phyloP scores from a whole-genome alignment of 2,888 invertebrate species.

The Dendrolimus pini region DNA sequence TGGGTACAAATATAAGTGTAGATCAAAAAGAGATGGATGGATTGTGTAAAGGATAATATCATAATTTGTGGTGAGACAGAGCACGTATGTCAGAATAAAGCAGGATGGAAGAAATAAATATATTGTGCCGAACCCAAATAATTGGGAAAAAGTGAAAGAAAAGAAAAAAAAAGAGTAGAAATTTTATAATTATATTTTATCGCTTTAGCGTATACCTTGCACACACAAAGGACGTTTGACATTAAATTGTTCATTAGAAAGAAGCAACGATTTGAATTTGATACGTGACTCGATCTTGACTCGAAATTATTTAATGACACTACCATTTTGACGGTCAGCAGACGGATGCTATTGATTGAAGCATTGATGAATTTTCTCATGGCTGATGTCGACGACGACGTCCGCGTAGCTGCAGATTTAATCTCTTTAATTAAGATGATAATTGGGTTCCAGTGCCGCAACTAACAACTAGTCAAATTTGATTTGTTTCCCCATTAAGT shows the following conservation, averaged over 20 bases:
- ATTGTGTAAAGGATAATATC: no score
- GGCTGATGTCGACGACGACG: conserved; percentile 1
- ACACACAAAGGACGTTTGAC: conserved; percentile 42
- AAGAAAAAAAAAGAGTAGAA: no score
- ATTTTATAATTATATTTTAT: no score
- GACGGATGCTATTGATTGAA: conserved; percentile 32
- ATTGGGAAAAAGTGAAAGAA: no score
- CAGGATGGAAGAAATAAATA: no score
- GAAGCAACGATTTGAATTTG: conserved; percentile 54
- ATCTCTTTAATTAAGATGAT: neutral
- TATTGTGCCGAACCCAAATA: no score
- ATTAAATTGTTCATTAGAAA: conserved; percentile 70
- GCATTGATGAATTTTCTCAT: neutral
- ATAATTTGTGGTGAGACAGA: no score
- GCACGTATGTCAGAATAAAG: no score
- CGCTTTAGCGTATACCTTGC: conserved; percentile 28
- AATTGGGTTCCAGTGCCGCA: neutral
- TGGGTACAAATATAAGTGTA: no score
- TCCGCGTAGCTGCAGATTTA: neutral
- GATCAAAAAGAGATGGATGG: no score
- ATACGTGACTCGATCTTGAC: conserved; percentile 66
- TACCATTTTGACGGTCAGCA: conserved; percentile 16
- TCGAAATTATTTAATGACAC: conserved; percentile 47
- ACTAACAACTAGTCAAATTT: no score
- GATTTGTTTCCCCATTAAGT: no score